Base-by-base conservation (phyloP, 2,797 vertebrate species). In the Rhincodon typus region DNA sequence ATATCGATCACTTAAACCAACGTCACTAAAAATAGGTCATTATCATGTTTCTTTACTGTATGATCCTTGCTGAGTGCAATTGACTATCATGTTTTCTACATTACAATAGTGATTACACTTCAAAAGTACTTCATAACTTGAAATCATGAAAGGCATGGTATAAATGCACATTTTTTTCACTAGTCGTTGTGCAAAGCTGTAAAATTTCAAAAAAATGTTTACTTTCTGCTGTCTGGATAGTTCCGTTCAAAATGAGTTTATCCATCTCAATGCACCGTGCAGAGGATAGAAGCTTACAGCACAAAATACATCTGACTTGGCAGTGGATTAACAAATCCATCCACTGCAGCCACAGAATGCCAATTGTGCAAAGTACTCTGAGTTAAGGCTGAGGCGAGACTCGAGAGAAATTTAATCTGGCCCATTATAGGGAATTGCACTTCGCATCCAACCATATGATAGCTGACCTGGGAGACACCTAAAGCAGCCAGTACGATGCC, bases 301-400 rank as follows among this genome's bases (percentile, higher is more conserved):
- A 93, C 90, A 67, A 38, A 93, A 42, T 67, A 67, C 90, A 69
- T 69, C 90, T 93, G 90, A 93, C 67, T 67, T 93, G 90, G 90
- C 90, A 93, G 19, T 19, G 67, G 90, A 93, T 93, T 93, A 93
- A 42, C 90, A 93, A 93, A 93, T 66, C 53, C 62, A 93, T 69
- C 69, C 90, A 93, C 30, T 42, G 17, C 90, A 67, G 62, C 62
- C 34, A 93, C 90, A 93, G n/a, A 6, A 93, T 67, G 90, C n/a
- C 57, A 67, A 69, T 93, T 93, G 90, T 93, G 66, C n/a, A 66
- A 67, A 67, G n/a, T 23, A 6, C 62, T 93, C 62, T 0, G 34
- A 67, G 62, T 93, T 42, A 21, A 67, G 90, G 90, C 62, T 21
- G 62, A 38, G 62, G 90, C 62, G 25, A 67, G 88, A 67, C 34